phyloP scores from a whole-genome alignment of 2,888 invertebrate species.

The Autographa gamma region DNA sequence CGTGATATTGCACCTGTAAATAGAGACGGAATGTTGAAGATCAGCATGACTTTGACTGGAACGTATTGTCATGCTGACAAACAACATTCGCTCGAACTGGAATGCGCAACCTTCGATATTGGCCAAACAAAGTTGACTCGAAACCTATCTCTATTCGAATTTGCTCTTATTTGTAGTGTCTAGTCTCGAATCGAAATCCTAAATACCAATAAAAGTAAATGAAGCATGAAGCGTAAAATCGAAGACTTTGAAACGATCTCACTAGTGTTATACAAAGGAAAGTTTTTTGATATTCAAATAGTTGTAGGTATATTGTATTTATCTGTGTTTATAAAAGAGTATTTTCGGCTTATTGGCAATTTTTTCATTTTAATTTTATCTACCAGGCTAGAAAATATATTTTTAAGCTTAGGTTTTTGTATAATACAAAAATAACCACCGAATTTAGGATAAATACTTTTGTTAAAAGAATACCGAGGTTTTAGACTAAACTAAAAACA shows the following conservation, averaged over 20 bases:
- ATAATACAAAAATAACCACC: not conserved
- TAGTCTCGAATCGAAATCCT: conserved; percentile 31
- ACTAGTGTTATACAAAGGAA: conserved; percentile 8
- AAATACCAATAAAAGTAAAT: conserved; percentile 47
- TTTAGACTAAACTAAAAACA: not conserved
- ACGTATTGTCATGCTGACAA: conserved; percentile 63
- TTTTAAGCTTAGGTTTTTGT: not conserved
- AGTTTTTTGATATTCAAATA: conserved; percentile 5
- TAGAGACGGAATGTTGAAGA: conserved; percentile 66
- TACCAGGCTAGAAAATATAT: not conserved
- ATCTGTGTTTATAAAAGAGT: not conserved
- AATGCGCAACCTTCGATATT: conserved; percentile 70
- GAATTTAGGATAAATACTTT: too few species aligned
- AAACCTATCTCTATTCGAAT: conserved; percentile 33
- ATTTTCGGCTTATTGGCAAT: too few species aligned
- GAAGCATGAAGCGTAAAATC: conserved; percentile 32
- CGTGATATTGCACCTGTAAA: conserved; percentile 77
- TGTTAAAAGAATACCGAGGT: not conserved
- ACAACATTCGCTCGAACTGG: conserved; percentile 73
- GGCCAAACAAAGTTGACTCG: conserved; percentile 23
- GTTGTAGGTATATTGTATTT: not conserved
- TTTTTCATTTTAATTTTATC: too few species aligned
- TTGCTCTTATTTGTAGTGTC: conserved; percentile 37
- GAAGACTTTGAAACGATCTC: conserved; percentile 22
- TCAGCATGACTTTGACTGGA: conserved; percentile 62